Percentiles rank a stretch among this genome's conserved stretches.
Evolutionary conservation across 1,140 invertebrate genomes (phyloP).

Genomic region (Onthophagus taurus): DNA sequence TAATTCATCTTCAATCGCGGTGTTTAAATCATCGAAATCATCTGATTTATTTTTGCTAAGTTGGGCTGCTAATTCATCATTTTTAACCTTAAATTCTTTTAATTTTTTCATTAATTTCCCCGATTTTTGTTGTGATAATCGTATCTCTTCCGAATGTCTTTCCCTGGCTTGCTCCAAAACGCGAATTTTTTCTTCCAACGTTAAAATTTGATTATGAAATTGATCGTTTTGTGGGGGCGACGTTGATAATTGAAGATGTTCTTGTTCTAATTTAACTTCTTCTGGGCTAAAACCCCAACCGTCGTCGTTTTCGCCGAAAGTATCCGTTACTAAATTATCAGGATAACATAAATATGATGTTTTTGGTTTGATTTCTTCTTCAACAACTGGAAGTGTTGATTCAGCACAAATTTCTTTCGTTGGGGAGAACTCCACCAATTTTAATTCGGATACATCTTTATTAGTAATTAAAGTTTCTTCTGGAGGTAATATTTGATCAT

Average conservation of each 20-base stretch:
- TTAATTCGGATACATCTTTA: slow-evolving; percentile 16
- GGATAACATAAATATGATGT: slow-evolving; percentile 25
- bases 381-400: slow-evolving; percentile 31
- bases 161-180: slow-evolving; percentile 43
- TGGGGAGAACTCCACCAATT: slow-evolving; percentile 22
- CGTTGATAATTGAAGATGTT: slow-evolving; percentile 27
- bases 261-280: slow-evolving; percentile 39
- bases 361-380: slow-evolving; percentile 37
- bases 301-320: slow-evolving; percentile 39
- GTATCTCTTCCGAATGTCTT: slow-evolving; percentile 46
- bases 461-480: slow-evolving; percentile 13
- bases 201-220: slow-evolving; percentile 30
- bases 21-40: slow-evolving; percentile 55
- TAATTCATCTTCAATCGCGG: slow-evolving; percentile 65
- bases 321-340: slow-evolving; percentile 4
- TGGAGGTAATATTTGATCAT: slow-evolving; percentile 8
- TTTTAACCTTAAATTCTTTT: slow-evolving; percentile 59
- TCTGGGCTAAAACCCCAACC: slow-evolving; percentile 48
- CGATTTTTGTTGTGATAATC: slow-evolving; percentile 51
- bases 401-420: slow-evolving; percentile 7
- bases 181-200: slow-evolving; percentile 41
- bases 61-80: slow-evolving; percentile 50
- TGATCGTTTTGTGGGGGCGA: slow-evolving; percentile 14
- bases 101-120: slow-evolving; percentile 62
- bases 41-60: slow-evolving; percentile 45